A percentile compares a stretch with the other conserved stretches of the same genome.
These are phyloP conservation scores for Chlorospingus flavigularis DNA, from an alignment of 2,797 vertebrate genomes.

Conservation along the genomic window DNA sequence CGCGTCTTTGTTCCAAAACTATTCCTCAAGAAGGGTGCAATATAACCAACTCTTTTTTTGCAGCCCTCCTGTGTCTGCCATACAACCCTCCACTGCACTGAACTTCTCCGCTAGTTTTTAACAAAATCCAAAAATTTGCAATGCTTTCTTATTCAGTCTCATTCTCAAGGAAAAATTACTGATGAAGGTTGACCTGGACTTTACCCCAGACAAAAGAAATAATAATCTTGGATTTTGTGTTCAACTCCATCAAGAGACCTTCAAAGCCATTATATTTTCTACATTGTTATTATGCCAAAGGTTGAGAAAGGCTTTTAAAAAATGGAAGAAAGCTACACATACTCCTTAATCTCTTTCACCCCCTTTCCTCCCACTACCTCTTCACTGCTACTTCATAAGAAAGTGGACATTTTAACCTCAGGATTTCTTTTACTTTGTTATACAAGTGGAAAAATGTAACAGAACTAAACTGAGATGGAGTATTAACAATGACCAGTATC, in stretches of 20 bases:
- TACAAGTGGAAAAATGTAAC: background rate
- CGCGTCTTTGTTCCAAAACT: background rate
- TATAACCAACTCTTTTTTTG: background rate
- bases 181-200: background rate
- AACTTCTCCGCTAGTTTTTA: background rate
- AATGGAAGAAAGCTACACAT: background rate
- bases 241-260: background rate
- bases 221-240: background rate
- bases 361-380: background rate
- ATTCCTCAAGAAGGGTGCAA: background rate
- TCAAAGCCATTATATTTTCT: background rate
- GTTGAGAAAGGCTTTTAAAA: background rate
- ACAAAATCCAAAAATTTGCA: background rate
- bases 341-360: background rate
- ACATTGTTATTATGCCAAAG: background rate
- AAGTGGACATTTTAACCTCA: background rate
- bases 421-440: background rate
- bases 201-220: background rate
- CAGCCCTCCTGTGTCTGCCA: background rate
- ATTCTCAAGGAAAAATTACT: background rate
- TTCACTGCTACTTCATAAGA: background rate
- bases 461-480: background rate
- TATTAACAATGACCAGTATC: background rate
- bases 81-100: background rate
- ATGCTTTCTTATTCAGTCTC: background rate